Evolutionary conservation across 2,888 invertebrate species (phyloP), one percentile per base, ranked within the genome.

Genomic region (Sipha maydis): DNA sequence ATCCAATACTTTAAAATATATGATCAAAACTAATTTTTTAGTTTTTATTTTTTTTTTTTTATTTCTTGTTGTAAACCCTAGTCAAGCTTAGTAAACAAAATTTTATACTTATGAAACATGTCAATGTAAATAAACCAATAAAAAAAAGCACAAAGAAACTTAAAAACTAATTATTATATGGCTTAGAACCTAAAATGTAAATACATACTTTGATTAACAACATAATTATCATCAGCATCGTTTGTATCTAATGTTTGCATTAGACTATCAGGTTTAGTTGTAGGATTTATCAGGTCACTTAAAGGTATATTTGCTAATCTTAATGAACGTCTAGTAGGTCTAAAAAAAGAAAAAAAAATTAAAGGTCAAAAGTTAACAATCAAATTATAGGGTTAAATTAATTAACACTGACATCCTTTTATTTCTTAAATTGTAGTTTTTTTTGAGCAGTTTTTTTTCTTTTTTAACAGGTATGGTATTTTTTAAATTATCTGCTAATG

Each of bases 271-370:
- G 71, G 11, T 11, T 28, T 28, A 41, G 17, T 31, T 71, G 0
- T 25, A 21, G 5, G 7, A 67, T 28, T 3, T 19, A 61, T 21
- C 25, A 61, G 28, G 31, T 48, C 2, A 11, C 34, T 34, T 61
- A 14, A 21, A 25, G 38, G 31, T 25, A 85, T 19, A 34, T 82
- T 48, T 19, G 88, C 80, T 88, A 88, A 1, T 75, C 88, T 75
- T 14, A 19, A 7, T 31, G 88, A 88, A 75, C 88, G 88, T 76
- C 88, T 88, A 48, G 11, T 11, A 34, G 88, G 82, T 73, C 80
- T 86, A 21, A 73, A 82, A n/a, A 28, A 28, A 28, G 4, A 71
- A 31, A 28, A 3, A 61, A 61, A 61, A 48, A 14, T 11, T 11
- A 48, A 61, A 0, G 3, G 7, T 61, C 21, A 21, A 25, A 21